These are phyloP conservation scores for Drosophila hamatofila DNA, from an alignment of 2,888 invertebrate species.

Conservation along the genomic window DNA sequence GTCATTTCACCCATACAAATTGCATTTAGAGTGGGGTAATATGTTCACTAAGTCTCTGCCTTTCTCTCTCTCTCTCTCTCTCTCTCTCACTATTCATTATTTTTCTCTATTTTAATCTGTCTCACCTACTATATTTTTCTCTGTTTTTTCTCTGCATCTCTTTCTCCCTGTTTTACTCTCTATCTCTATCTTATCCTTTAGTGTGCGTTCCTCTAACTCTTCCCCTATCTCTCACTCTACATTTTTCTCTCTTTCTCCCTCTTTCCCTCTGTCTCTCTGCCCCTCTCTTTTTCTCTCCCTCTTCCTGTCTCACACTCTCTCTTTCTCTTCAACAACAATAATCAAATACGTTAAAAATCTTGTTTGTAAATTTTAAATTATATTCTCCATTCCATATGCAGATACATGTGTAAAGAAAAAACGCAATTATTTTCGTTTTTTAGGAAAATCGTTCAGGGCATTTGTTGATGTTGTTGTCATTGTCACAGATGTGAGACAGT, in stretches of 20 bases:
- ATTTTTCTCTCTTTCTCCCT: background rate
- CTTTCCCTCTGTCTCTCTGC: background rate
- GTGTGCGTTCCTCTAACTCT: background rate
- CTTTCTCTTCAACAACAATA: background rate
- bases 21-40: background rate
- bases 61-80: background rate
- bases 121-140: background rate
- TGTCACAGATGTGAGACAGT: slow-evolving; percentile 14
- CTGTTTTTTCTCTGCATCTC: background rate
- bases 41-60: too few species aligned
- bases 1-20: background rate
- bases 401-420: background rate
- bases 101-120: background rate
- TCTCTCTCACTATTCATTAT: too few species aligned
- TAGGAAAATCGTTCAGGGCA: slow-evolving; percentile 7
- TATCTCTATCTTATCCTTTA: too few species aligned
- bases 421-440: background rate
- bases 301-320: background rate
- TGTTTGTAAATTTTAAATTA: background rate
- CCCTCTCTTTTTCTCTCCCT: background rate
- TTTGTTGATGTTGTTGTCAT: slow-evolving; percentile 10
- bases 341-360: background rate
- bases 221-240: background rate
- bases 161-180: background rate
- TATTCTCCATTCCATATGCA: background rate